These are phyloP conservation scores for Falcaria lacertinaria DNA, from an alignment of 2,888 invertebrate genomes.

Conservation along the genomic window DNA sequence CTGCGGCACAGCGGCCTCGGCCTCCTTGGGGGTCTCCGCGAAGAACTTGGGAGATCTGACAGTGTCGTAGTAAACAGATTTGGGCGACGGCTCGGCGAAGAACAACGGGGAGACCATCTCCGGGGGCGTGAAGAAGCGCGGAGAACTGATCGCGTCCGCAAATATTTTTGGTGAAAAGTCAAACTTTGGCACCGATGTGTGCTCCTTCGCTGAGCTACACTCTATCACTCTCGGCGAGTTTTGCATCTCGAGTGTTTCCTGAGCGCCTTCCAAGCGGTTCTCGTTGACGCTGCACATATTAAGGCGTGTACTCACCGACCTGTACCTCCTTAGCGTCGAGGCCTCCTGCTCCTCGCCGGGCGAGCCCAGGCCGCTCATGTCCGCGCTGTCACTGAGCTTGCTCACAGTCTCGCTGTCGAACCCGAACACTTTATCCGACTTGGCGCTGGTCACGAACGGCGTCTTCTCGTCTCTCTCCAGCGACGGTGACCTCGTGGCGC, in stretches of 20 bases:
- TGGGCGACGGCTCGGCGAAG: conserved; percentile 66
- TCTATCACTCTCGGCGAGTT: conserved; percentile 63
- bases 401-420: conserved; percentile 54
- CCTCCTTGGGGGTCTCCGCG: conserved; percentile 60
- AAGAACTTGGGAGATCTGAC: conserved; percentile 71
- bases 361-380: conserved; percentile 53
- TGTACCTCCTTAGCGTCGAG: no score
- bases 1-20: conserved; percentile 56
- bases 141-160: conserved; percentile 58
- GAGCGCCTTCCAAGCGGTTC: conserved; percentile 39
- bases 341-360: no score
- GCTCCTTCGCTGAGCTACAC: conserved; percentile 66
- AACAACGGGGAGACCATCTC: conserved; percentile 67
- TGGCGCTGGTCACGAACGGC: conserved; percentile 54
- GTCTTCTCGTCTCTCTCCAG: conserved; percentile 76
- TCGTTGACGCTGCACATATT: conserved; percentile 65
- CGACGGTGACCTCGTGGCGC: conserved; percentile 71
- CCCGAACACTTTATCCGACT: conserved; percentile 59
- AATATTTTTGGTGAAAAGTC: conserved; percentile 69
- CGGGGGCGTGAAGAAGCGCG: conserved; percentile 69
- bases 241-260: no score
- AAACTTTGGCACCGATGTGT: conserved; percentile 58
- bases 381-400: conserved; percentile 33
- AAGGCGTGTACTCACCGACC: conserved; percentile 64
- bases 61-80: conserved; percentile 68